Conservation (phyloP, 2,113 vertebrate genomes). For the Clupea harengus region DNA sequence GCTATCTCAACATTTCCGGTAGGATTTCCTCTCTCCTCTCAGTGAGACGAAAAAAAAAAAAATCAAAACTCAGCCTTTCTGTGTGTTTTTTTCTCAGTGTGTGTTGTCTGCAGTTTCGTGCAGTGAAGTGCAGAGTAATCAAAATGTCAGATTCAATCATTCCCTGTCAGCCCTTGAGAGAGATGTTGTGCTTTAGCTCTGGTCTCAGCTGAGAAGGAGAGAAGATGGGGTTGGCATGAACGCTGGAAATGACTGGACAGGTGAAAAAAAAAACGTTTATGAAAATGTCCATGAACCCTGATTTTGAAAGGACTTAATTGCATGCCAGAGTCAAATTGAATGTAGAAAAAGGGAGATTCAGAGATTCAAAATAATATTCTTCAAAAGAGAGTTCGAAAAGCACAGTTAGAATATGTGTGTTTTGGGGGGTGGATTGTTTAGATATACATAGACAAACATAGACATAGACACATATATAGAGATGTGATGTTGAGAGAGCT, state of each 20-base stretch:
- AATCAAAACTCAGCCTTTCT: neutral
- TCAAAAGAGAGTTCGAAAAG: no score
- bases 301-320: neutral
- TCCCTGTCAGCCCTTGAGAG: constrained; percentile 20
- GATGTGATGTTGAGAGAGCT: neutral
- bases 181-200: neutral
- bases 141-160: constrained; percentile 28
- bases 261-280: neutral
- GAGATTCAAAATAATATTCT: no score
- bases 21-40: neutral
- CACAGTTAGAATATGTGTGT: no score
- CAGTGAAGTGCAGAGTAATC: neutral
- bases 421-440: no score
- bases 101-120: neutral
- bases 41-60: neutral
- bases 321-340: neutral
- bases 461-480: no score
- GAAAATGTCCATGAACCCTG: neutral
- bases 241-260: neutral
- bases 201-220: neutral
- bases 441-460: no score
- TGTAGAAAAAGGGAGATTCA: no score
- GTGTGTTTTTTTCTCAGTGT: neutral
- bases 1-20: neutral
- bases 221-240: neutral